Conservation (phyloP, 2,113 vertebrate genomes). For the Nicator chloris region DNA sequence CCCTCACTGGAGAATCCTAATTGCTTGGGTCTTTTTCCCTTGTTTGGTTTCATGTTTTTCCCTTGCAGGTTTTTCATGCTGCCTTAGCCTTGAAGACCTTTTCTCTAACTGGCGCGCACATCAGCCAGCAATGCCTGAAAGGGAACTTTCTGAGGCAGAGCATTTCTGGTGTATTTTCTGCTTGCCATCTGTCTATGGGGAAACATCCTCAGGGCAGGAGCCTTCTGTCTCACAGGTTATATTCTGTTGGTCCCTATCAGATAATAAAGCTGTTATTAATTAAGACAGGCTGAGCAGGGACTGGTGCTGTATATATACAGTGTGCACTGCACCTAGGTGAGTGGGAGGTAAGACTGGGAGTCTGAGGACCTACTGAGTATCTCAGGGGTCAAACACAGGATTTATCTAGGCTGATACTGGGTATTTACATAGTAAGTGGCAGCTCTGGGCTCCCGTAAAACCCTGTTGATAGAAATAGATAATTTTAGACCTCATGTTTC, state of each 20-base stretch:
- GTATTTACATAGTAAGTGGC: background rate
- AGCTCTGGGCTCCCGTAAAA: background rate
- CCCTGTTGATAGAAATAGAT: background rate
- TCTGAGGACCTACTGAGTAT: background rate
- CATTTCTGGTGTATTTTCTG: background rate
- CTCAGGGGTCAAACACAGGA: background rate
- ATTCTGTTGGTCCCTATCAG: background rate
- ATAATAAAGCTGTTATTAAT: constrained; percentile 22
- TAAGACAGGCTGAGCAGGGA: background rate
- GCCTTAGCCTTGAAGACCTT: background rate
- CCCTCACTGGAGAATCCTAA: background rate
- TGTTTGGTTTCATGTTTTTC: background rate
- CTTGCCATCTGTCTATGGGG: background rate
- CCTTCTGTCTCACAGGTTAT: background rate
- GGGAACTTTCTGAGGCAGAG: background rate
- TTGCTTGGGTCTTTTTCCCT: background rate
- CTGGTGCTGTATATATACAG: background rate
- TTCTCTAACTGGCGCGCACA: background rate
- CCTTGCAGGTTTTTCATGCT: background rate
- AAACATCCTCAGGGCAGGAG: background rate
- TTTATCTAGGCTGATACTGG: background rate
- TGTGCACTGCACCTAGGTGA: background rate
- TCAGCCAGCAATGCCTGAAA: background rate
- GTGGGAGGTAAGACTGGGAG: background rate
- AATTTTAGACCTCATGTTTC: background rate